Conservation (phyloP, 2,888 invertebrate species). For the Halocaridina rubra region DNA sequence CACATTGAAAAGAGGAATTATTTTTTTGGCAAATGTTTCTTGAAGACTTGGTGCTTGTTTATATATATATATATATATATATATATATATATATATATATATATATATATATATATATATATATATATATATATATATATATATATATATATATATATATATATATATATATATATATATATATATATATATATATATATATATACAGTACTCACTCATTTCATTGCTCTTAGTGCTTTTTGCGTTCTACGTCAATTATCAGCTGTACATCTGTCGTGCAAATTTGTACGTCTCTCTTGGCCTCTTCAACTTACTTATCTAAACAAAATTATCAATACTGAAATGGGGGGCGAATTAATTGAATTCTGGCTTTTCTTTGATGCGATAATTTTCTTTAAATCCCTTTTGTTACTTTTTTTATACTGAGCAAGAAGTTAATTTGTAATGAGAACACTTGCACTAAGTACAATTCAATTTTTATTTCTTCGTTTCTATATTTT, state of each 20-base stretch:
- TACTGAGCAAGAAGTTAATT: conserved; percentile 2
- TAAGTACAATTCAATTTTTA: conserved; percentile 37
- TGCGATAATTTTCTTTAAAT: neutral
- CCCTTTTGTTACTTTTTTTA: neutral
- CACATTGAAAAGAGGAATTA: too few relatives aligned
- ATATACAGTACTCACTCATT: neutral
- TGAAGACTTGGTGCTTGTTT: too few relatives aligned
- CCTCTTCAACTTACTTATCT: neutral
- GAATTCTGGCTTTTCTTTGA: neutral
- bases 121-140: too few relatives aligned
- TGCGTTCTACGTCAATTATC: neutral
- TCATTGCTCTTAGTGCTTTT: neutral
- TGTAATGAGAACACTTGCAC: conserved; percentile 21
- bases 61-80: too few relatives aligned
- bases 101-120: too few relatives aligned
- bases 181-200: neutral
- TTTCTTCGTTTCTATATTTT: too few relatives aligned
- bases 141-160: too few relatives aligned
- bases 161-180: too few relatives aligned
- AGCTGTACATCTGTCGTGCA: neutral
- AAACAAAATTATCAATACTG: neutral
- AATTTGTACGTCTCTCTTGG: neutral
- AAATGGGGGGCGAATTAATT: neutral
- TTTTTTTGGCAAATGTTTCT: too few relatives aligned
- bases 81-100: too few relatives aligned